Percentiles rank a stretch among this genome's conserved stretches.
Conservation (phyloP, 2,113 vertebrate species). For the Boulengeromyrus knoepffleri region DNA sequence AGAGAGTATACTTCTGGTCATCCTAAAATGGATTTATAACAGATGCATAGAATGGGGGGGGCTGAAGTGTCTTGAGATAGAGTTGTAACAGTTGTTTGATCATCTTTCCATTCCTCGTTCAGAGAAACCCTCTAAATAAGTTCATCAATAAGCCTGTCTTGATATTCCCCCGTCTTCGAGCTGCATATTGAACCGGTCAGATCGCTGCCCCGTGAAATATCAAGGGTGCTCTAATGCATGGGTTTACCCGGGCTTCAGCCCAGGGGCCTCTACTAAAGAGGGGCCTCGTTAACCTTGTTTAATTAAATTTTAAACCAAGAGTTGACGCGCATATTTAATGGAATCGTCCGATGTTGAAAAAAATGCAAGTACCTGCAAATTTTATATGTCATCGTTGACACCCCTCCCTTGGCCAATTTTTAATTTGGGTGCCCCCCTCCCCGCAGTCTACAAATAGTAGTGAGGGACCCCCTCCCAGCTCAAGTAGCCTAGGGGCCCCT, state of each 20-base stretch:
- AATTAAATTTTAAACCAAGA: neutral
- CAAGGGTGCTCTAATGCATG: neutral
- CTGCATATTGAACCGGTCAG: constrained; percentile 31
- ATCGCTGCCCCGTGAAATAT: neutral
- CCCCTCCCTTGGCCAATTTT: neutral
- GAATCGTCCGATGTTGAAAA: neutral
- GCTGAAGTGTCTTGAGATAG: constrained; percentile 25
- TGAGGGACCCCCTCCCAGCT: neutral
- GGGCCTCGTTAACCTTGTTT: neutral
- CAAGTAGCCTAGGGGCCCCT: neutral
- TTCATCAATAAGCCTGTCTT: constrained; percentile 25
- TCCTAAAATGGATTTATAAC: constrained; percentile 15
- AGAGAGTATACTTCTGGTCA: neutral
- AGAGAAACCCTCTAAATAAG: constrained; percentile 29
- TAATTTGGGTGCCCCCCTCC: neutral
- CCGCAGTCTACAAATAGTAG: constrained; percentile 37
- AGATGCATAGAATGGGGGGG: constrained; percentile 17
- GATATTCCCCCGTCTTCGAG: constrained; percentile 40
- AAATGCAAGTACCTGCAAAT: neutral
- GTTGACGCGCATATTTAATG: neutral
- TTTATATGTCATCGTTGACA: neutral
- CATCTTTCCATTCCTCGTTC: constrained; percentile 6
- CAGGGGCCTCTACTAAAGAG: neutral
- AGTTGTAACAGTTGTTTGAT: constrained; percentile 29
- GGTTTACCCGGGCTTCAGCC: neutral